Evolutionary conservation across 2,113 vertebrate species (phyloP).

Genomic region (Arothron firmamentum): DNA sequence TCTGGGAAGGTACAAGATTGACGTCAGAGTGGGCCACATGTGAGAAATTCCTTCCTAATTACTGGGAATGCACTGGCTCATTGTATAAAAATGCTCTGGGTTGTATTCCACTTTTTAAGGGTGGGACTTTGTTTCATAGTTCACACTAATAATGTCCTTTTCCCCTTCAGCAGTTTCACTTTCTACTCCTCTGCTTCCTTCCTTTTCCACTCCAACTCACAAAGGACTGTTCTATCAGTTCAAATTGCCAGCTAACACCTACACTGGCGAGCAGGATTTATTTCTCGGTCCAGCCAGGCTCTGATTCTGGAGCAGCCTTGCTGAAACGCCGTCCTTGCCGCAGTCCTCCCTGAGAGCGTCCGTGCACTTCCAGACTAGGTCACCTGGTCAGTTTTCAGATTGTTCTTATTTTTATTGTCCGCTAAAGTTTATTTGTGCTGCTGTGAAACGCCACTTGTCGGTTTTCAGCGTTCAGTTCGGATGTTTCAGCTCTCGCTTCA

Average conservation of each 20-base stretch:
- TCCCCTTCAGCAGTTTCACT: background rate
- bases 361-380: background rate
- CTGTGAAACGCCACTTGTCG: no score
- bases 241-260: constrained; percentile 15
- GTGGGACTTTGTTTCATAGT: constrained; percentile 41
- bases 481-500: no score
- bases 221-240: constrained; percentile 18
- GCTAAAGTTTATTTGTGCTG: no score
- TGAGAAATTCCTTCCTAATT: constrained; percentile 77
- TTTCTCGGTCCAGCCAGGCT: constrained; percentile 2
- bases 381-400: constrained; percentile 9
- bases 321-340: constrained; percentile 21
- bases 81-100: constrained; percentile 57
- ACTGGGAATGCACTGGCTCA: constrained; percentile 70
- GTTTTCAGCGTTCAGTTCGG: no score
- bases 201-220: constrained; percentile 5
- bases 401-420: background rate
- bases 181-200: constrained; percentile 5
- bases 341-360: constrained; percentile 30
- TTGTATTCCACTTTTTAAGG: constrained; percentile 48
- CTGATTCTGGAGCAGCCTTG: constrained; percentile 43
- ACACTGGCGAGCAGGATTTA: background rate
- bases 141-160: constrained; percentile 2
- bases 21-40: constrained; percentile 80
- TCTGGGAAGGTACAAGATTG: constrained; percentile 76